Evolutionary conservation across 2,113 vertebrate species (phyloP).

Genomic region (Sula dactylatra): DNA sequence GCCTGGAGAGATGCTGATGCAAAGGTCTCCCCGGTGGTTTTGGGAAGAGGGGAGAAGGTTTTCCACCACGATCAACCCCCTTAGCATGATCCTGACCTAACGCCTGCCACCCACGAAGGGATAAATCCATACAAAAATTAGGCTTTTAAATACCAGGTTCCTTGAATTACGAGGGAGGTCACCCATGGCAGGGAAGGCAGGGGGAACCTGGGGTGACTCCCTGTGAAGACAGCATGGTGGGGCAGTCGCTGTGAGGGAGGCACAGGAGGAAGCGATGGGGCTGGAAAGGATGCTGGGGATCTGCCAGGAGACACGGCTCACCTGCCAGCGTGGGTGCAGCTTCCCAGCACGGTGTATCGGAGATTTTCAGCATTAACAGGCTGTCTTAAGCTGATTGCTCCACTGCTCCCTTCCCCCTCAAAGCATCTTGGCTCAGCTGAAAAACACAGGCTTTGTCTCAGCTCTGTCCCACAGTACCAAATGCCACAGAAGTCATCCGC

Average conservation of each 20-base stretch:
- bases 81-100: neutral
- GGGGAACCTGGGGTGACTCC: too few species aligned
- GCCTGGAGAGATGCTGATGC: rapidly evolving
- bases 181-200: neutral
- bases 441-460: neutral
- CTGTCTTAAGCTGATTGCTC: neutral
- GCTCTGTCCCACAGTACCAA: neutral
- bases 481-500: rapidly evolving
- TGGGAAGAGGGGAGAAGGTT: neutral
- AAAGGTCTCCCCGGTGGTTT: rapidly evolving
- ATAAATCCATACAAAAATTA: neutral
- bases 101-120: neutral
- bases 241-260: rapidly evolving
- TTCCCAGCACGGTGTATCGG: rapidly evolving
- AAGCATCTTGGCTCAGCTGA: neutral
- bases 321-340: neutral
- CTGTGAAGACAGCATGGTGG: rapidly evolving
- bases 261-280: rapidly evolving
- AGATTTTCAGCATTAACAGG: neutral
- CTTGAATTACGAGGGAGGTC: rapidly evolving
- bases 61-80: neutral
- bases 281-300: neutral
- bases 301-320: neutral
- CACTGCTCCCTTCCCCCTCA: neutral
- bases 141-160: neutral